Percentiles rank a stretch among this genome's conserved stretches.
These are phyloP conservation scores for Nyctalus aviator DNA, from an alignment of 2,797 vertebrate species.

Conservation along the genomic window DNA sequence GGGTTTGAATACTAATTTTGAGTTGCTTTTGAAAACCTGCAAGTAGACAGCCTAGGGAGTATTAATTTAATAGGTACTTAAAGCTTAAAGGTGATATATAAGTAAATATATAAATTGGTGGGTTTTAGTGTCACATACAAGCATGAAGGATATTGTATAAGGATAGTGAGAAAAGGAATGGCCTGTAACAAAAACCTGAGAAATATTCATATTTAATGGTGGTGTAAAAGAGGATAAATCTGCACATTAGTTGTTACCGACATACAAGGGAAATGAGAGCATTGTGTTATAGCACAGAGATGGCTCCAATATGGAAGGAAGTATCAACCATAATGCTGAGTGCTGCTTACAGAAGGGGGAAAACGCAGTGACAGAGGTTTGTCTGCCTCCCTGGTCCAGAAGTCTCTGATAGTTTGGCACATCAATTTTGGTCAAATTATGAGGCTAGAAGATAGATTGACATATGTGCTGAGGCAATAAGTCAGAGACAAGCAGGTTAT, in stretches of 20 bases:
- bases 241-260: neutral
- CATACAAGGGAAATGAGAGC: neutral
- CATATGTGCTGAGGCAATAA: neutral
- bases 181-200: neutral
- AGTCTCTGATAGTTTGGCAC: neutral
- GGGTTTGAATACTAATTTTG: neutral
- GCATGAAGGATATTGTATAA: neutral
- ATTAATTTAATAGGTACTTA: neutral
- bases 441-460: neutral
- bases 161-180: neutral
- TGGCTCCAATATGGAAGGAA: neutral
- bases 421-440: neutral
- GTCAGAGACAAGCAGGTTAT: neutral
- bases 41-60: neutral
- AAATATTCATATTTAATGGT: neutral
- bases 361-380: neutral
- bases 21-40: neutral
- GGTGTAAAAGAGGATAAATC: neutral
- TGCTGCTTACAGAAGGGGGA: neutral
- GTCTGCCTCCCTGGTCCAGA: neutral
- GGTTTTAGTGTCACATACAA: neutral
- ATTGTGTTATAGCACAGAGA: neutral
- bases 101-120: neutral
- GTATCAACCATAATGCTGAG: neutral
- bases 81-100: neutral